Evolutionary conservation across 1,140 invertebrate genomes (phyloP), one percentile per base, ranked within the genome.

Genomic region (Rhagoletis pomonella): DNA sequence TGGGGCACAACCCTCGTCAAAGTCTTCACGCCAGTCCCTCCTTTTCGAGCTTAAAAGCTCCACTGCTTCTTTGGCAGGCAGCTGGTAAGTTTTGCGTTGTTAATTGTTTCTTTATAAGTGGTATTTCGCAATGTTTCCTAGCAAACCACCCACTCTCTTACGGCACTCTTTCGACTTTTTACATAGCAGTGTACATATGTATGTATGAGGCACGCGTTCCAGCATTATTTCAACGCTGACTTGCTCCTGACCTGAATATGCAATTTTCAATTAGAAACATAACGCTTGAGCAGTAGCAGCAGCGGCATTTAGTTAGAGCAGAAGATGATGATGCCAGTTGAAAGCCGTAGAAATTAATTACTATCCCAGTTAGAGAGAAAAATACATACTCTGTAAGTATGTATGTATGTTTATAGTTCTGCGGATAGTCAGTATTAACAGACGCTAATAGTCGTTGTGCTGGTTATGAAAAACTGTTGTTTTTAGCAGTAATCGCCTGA

Each of bases 231-330:
- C 73, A 81, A 81, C 42, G 73, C 73, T 81, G 73, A 81, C 85
- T 60, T 65, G 85, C 85, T 65, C 58, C 85, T 86, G 85, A 86
- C 85, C 85, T 86, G 85, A 86, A 86, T 86, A 65, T 65, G 85
- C 62, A 86, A 86, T 86, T 86, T 86, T 86, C 85, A 86, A 64
- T 86, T 86, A 86, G 58, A 44, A 86, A 50, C 10, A 19, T 17
- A 4, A 55, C 14, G 47, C 19, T 55, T 19, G 17, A 81, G 47
- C 44, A 17, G 7, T 17, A 3, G 44, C 69, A 67, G 4, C n/a
- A 4, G 64, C 47, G 14, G 14, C 4, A 73, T 10, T 10, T 42
- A 62, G 60, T 62, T 62, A 62, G 60, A 17, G 14, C 42, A 55
- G 73, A 81, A 5, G 47, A 81, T 55, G 73, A 81, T 55, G 73